phyloP scores from a whole-genome alignment of 1,140 invertebrate genomes.

The Cataglyphis hispanica region DNA sequence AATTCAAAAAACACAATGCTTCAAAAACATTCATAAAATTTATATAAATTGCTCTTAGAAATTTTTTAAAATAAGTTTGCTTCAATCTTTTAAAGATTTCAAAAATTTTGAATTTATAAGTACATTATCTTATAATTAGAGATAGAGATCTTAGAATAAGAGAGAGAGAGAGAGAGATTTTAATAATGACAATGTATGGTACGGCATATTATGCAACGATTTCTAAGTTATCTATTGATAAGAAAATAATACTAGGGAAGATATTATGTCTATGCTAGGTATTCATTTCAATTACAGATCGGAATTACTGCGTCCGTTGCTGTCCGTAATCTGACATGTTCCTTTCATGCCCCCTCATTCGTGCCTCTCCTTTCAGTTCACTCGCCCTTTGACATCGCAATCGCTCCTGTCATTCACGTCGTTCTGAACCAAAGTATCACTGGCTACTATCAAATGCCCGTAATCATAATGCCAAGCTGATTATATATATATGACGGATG shows the following conservation, averaged over 20 bases:
- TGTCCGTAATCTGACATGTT: slow-evolving; percentile 52
- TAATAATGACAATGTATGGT: neutral
- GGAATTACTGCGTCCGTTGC: slow-evolving; percentile 12
- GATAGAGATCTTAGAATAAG: too few species aligned
- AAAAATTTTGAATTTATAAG: neutral
- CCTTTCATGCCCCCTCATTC: slow-evolving; percentile 34
- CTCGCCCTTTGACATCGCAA: slow-evolving; percentile 50
- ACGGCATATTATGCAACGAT: neutral
- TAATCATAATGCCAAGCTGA: slow-evolving; percentile 53
- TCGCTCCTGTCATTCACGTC: slow-evolving; percentile 50
- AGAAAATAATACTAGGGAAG: neutral
- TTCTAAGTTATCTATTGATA: slow-evolving; percentile 12
- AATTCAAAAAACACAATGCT: neutral
- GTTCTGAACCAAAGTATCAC: slow-evolving; percentile 39
- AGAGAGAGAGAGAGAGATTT: neutral
- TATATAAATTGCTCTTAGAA: neutral
- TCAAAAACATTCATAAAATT: neutral
- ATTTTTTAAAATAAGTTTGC: neutral
- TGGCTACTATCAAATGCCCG: slow-evolving; percentile 45
- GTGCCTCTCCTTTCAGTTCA: slow-evolving; percentile 28
- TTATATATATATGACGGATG: slow-evolving; percentile 20
- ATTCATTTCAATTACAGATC: slow-evolving; percentile 28
- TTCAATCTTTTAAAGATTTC: neutral
- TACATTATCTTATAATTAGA: too few species aligned
- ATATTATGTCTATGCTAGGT: neutral